Conservation (phyloP, 2,888 invertebrate genomes). For the Endomychus coccineus region DNA sequence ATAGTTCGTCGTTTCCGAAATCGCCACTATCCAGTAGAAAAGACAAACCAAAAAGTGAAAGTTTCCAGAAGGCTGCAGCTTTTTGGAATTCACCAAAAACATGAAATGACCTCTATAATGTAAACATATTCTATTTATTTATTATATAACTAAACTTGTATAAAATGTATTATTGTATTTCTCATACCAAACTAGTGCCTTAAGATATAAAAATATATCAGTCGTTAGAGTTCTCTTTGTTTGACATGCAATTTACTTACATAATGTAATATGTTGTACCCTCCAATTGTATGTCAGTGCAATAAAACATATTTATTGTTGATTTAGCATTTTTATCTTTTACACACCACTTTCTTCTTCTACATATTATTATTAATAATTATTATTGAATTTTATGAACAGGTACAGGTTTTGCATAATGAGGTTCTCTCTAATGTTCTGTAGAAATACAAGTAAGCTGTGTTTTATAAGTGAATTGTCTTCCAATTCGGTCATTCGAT, state of each 20-base stretch:
- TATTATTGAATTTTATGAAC: no score
- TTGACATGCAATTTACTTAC: conserved; percentile 7
- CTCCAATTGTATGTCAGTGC: conserved; percentile 15
- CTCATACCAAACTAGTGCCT: conserved; percentile 21
- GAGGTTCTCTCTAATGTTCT: no score
- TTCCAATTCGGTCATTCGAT: no score
- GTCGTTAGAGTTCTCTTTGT: conserved; percentile 14
- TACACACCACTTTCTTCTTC: no score
- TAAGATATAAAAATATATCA: conserved; percentile 25
- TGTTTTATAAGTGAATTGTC: no score
- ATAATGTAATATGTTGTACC: conserved; percentile 9
- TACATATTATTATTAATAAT: no score
- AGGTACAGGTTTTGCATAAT: no score
- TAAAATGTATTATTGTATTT: conserved; percentile 11
- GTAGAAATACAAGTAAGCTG: no score
- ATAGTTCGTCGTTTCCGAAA: conserved; percentile 17
- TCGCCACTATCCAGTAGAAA: conserved; percentile 22
- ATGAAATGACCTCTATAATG: conserved; percentile 2
- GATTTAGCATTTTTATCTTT: no score
- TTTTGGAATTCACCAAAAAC: conserved; percentile 41
- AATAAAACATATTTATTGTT: conserved; percentile 15
- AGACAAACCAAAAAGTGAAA: conserved; percentile 37
- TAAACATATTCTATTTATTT: conserved; percentile 1
- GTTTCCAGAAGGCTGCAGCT: conserved; percentile 40
- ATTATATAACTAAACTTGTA: conserved; percentile 1